These are phyloP conservation scores for Nesogale talazaci DNA, from an alignment of 2,113 vertebrate genomes.

Conservation along the genomic window DNA sequence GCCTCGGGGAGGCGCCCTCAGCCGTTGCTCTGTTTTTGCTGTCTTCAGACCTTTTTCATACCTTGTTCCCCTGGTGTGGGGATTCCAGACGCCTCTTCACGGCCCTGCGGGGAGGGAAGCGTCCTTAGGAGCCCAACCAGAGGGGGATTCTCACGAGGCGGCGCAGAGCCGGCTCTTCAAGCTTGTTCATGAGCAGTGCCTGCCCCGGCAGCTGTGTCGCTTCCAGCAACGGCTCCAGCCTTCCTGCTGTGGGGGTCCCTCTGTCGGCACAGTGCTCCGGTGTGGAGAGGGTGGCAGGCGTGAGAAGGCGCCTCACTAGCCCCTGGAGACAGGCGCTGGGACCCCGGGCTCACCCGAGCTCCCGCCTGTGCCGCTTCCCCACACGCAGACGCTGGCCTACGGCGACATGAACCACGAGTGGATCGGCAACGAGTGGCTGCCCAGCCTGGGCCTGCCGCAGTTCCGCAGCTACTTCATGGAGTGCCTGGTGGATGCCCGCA, in stretches of 20 bases:
- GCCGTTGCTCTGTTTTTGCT: neutral
- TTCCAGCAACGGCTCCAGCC: neutral
- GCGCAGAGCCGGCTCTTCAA: conserved; percentile 45
- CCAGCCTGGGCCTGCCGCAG: conserved; percentile 95
- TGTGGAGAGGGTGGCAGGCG: neutral
- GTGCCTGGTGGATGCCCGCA: conserved; percentile 98
- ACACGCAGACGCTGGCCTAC: conserved; percentile 93
- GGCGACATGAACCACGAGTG: conserved; percentile 99
- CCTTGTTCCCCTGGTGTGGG: neutral
- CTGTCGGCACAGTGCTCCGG: no score
- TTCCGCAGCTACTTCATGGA: conserved; percentile 99
- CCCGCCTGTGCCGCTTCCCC: neutral
- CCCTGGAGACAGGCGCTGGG: no score
- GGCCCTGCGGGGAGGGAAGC: neutral
- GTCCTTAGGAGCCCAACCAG: neutral
- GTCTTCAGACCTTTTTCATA: neutral
- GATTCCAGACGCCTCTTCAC: neutral
- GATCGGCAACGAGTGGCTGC: conserved; percentile 99
- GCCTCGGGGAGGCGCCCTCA: neutral
- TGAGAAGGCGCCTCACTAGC: neutral
- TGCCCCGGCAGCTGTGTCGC: neutral
- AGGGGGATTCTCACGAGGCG: neutral
- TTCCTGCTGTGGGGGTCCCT: neutral
- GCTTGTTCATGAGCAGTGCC: conserved; percentile 78
- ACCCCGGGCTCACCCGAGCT: no score